A percentile compares a stretch with the other conserved stretches of the same genome.
Evolutionary conservation across 2,888 invertebrate genomes (phyloP).

Genomic region (Andrena chrysosceles): DNA sequence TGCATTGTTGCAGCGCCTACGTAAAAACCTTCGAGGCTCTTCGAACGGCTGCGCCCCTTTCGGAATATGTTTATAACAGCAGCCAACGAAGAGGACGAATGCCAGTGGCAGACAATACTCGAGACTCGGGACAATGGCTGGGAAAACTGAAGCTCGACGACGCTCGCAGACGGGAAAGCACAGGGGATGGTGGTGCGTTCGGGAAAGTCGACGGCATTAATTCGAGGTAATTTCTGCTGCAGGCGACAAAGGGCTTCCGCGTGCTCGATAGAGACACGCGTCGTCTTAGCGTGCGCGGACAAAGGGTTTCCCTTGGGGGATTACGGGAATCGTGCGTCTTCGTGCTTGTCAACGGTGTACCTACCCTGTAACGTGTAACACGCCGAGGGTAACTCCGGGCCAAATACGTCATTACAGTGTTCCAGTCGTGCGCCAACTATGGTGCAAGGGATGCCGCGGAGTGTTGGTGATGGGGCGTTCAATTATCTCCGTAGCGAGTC

Average conservation of each 20-base stretch:
- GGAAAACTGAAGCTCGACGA: slow-evolving; percentile 40
- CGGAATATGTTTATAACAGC: slow-evolving; percentile 1
- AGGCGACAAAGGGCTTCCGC: slow-evolving; percentile 64
- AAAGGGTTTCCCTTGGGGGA: slow-evolving; percentile 50
- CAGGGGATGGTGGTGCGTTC: slow-evolving; percentile 7
- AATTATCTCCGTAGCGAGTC: not conserved
- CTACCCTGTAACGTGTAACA: not conserved
- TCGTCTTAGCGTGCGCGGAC: slow-evolving; percentile 41
- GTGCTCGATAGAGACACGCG: slow-evolving; percentile 55
- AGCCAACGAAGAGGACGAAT: not conserved
- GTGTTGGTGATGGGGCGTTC: slow-evolving; percentile 10
- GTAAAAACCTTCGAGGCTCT: not conserved
- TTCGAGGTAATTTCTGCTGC: slow-evolving; percentile 64
- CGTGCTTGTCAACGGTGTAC: slow-evolving; percentile 25
- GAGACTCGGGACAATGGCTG: slow-evolving; percentile 39
- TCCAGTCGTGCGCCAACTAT: not conserved
- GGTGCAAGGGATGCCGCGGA: not conserved
- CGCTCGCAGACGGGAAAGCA: not conserved
- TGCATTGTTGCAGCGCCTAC: not conserved
- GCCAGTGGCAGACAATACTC: slow-evolving; percentile 30
- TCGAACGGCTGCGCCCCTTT: not conserved
- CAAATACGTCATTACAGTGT: slow-evolving; percentile 32
- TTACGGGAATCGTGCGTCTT: slow-evolving; percentile 54
- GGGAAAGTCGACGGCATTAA: slow-evolving; percentile 57
- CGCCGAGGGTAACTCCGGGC: slow-evolving; percentile 20